phyloP scores from a whole-genome alignment of 2,113 vertebrate species.

The Felis chaus region DNA sequence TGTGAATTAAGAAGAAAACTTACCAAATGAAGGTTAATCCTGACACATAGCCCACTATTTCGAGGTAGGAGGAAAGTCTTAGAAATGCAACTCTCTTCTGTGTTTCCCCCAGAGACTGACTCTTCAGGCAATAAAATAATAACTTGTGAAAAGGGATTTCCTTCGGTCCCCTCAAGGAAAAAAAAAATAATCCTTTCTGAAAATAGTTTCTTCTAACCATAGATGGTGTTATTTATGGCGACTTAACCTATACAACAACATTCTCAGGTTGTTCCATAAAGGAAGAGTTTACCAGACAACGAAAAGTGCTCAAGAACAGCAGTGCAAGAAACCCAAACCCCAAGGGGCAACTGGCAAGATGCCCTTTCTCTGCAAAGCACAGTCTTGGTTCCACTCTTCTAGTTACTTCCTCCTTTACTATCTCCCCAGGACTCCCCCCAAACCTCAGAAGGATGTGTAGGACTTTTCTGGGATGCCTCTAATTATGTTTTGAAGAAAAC shows the following conservation, averaged over 20 bases:
- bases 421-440: too few relatives aligned
- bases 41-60: background rate
- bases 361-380: background rate
- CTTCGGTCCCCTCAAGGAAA: conserved; percentile 4
- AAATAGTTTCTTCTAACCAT: conserved; percentile 43
- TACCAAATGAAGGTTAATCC: conserved; percentile 41
- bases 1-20: conserved; percentile 53
- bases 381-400: background rate
- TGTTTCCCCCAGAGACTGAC: background rate
- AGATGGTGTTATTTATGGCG: conserved; percentile 48
- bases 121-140: conserved; percentile 48
- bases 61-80: background rate
- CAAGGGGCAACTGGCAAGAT: background rate
- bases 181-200: conserved; percentile 17
- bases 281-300: conserved; percentile 12
- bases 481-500: conserved; percentile 49
- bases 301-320: background rate
- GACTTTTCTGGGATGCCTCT: conserved; percentile 48
- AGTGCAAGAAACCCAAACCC: background rate
- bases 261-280: conserved; percentile 31
- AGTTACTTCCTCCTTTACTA: background rate
- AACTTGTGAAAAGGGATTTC: conserved; percentile 45
- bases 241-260: conserved; percentile 12
- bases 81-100: background rate
- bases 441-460: background rate